These are phyloP conservation scores for Phalera bucephala DNA, from an alignment of 2,888 invertebrate species.

Conservation along the genomic window DNA sequence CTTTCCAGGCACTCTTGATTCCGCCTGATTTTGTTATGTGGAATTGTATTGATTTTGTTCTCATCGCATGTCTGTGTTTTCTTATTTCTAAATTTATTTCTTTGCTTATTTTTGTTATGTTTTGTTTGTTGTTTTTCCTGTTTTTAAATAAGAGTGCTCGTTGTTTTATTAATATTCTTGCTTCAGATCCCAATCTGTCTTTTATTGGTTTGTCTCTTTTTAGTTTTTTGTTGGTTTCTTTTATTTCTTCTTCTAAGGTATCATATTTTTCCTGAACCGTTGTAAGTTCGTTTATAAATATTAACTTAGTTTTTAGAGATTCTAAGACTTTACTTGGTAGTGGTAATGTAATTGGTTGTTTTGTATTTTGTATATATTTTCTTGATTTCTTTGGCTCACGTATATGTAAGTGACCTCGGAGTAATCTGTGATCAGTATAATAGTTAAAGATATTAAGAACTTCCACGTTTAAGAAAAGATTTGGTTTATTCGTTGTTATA, in stretches of 20 bases:
- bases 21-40: too few relatives aligned
- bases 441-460: slow-evolving; percentile 6
- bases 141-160: neutral
- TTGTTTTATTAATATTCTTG: neutral
- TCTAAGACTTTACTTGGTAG: slow-evolving; percentile 1
- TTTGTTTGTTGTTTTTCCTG: slow-evolving; percentile 1
- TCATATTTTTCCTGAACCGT: slow-evolving; percentile 10
- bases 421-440: slow-evolving; percentile 10
- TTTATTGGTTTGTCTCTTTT: neutral
- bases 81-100: slow-evolving; percentile 3
- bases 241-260: slow-evolving; percentile 1
- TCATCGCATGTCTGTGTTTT: neutral
- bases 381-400: slow-evolving; percentile 3
- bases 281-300: neutral
- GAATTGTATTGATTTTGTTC: neutral
- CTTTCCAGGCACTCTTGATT: too few relatives aligned
- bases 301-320: slow-evolving; percentile 1
- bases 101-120: slow-evolving; percentile 5
- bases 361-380: slow-evolving; percentile 2
- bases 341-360: slow-evolving; percentile 1
- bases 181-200: slow-evolving; percentile 5
- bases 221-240: neutral
- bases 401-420: slow-evolving; percentile 5
- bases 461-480: slow-evolving; percentile 5
- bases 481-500: slow-evolving; percentile 11